A percentile compares a stretch with the other conserved stretches of the same genome.
Conservation (phyloP, 2,888 invertebrate species). For the Palloptera scutellata region DNA sequence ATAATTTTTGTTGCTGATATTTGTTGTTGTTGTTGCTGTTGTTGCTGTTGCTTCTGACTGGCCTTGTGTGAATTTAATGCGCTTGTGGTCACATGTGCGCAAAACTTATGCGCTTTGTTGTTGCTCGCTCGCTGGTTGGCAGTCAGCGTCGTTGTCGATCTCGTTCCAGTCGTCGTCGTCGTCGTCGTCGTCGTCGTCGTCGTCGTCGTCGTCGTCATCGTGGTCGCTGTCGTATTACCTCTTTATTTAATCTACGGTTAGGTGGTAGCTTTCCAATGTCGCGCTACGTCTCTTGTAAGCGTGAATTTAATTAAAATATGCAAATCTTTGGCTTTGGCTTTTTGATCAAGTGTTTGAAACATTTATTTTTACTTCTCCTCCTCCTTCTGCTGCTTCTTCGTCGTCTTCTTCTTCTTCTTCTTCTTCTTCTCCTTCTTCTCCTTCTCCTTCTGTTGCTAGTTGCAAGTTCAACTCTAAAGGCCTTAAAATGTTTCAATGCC, state of each 20-base stretch:
- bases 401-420: background rate
- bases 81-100: slow-evolving; percentile 54
- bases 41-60: slow-evolving; percentile 36
- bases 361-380: background rate
- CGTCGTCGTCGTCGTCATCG: background rate
- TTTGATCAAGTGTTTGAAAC: slow-evolving; percentile 59
- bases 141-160: background rate
- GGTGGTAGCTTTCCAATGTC: background rate
- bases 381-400: background rate
- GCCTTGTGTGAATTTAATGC: slow-evolving; percentile 48
- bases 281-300: slow-evolving; percentile 45
- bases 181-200: background rate
- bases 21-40: background rate
- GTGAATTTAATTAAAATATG: slow-evolving; percentile 65
- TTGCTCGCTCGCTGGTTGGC: background rate
- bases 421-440: slow-evolving; percentile 9
- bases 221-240: slow-evolving; percentile 11
- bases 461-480: slow-evolving; percentile 22
- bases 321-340: slow-evolving; percentile 61
- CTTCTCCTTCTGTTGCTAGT: slow-evolving; percentile 44
- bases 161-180: background rate
- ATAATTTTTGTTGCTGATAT: no score
- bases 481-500: slow-evolving; percentile 19
- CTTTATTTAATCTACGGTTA: background rate
- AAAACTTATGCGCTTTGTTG: slow-evolving; percentile 27